These are phyloP conservation scores for Catalaphyllia jardinei DNA, from an alignment of 64 coral and sea anemone species.

Conservation along the genomic window DNA sequence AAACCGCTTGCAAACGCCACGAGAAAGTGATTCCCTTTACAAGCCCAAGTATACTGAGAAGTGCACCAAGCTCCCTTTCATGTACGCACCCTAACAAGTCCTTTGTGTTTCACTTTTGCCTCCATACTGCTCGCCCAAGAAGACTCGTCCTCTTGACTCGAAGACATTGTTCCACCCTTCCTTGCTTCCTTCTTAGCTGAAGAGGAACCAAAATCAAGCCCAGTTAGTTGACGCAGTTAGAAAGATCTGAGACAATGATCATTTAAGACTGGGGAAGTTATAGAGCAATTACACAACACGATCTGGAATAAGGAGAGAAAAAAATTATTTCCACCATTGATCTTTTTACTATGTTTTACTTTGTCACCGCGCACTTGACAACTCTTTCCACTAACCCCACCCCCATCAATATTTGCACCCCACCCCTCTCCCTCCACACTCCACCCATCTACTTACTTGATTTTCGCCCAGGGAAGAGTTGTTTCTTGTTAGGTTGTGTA, in stretches of 20 bases:
- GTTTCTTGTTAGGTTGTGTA: conserved; percentile 10
- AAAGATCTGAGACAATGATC: too few relatives aligned
- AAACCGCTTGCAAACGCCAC: too few relatives aligned
- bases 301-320: too few relatives aligned
- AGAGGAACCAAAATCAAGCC: neutral
- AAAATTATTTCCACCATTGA: too few relatives aligned
- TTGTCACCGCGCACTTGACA: neutral
- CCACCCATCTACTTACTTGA: neutral
- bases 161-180: conserved; percentile 18
- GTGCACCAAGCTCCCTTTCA: too few relatives aligned
- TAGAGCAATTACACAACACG: too few relatives aligned
- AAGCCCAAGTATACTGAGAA: too few relatives aligned
- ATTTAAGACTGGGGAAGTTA: too few relatives aligned
- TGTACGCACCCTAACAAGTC: conserved; percentile 12
- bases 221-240: too few relatives aligned
- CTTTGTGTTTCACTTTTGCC: neutral
- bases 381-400: neutral
- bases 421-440: neutral
- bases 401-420: neutral
- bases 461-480: conserved; percentile 1
- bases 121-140: neutral
- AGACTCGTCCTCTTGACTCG: conserved; percentile 37
- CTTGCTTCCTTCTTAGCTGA: conserved; percentile 30
- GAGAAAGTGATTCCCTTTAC: too few relatives aligned
- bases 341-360: too few relatives aligned